Evolutionary conservation across 2,797 vertebrate genomes (phyloP), one percentile per base, ranked within the genome.

Genomic region (Triplophysa yarkandensis): DNA sequence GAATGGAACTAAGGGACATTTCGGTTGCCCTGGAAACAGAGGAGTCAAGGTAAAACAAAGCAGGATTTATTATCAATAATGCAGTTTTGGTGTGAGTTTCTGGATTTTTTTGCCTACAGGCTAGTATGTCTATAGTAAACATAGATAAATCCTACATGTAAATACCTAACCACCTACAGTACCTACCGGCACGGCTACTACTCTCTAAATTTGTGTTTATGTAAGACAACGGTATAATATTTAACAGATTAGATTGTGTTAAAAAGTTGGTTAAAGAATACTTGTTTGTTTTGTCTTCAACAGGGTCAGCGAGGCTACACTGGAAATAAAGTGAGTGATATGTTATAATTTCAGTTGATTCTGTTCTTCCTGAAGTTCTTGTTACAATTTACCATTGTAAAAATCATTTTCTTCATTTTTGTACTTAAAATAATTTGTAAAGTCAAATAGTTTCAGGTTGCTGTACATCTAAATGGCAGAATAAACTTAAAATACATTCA

Each of bases 291-390:
- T 32, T 52, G 7, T 58, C 1, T 58, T 82, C 39, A 79, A 32
- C 84, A 97, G 95, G 94, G 95, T 4, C 14, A 36, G 55, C 81
- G 91, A 80, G 94, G 94, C 16, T 82, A 90, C 68, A 82, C 85
- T n/a, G 95, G 94, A 65, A 83, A 86, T 74, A 87, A 86, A 90
- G 94, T 96, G 85, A 88, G 92, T 91, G 48, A 32, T 4, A 17
- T 2, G 10, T 54, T 54, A 14, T 54, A 54, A 54, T 30, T 30
- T 3, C 3, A 16, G 39, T 43, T 4, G 16, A 43, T 43, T 43
- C 4, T 17, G 41, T 43, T 43, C 0, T 17, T 16, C 4, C 14
- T 13, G 14, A 41, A 1, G 11, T 1, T 0, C 14, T 14, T 41
- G 39, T 14, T 43, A 43, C 2, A 43, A 6, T 43, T 43, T 4